phyloP scores from a whole-genome alignment of 2,888 invertebrate species.

The Cremastobaeus sp. region DNA sequence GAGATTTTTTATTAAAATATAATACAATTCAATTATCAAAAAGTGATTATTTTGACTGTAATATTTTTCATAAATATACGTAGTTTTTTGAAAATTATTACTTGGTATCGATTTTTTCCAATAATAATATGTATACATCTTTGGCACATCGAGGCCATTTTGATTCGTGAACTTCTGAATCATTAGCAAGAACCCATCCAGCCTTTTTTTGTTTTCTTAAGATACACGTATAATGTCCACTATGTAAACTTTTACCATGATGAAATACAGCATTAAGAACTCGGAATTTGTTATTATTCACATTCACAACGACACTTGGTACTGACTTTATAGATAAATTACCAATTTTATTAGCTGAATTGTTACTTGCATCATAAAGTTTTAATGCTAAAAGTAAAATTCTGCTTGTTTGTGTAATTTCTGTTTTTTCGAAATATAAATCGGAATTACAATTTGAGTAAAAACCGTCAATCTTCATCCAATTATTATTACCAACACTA shows the following conservation, averaged over 20 bases:
- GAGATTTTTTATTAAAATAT: no score
- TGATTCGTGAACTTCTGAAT: background rate
- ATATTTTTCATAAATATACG: no score
- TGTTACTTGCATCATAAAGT: slow-evolving; percentile 7
- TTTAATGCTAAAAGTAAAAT: slow-evolving; percentile 15
- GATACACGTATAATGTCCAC: slow-evolving; percentile 14
- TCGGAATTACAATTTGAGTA: background rate
- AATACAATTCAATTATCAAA: no score
- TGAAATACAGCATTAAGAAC: slow-evolving; percentile 22
- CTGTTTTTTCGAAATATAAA: background rate
- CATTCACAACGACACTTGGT: background rate
- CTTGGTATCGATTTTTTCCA: background rate
- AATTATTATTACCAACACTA: slow-evolving; percentile 10
- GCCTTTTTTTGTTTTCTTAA: slow-evolving; percentile 3
- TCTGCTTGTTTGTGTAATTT: background rate
- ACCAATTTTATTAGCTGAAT: background rate
- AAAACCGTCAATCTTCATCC: background rate
- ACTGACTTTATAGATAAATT: slow-evolving; percentile 10
- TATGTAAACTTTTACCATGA: slow-evolving; percentile 3
- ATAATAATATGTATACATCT: slow-evolving; percentile 8
- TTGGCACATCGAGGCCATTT: slow-evolving; percentile 3
- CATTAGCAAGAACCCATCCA: slow-evolving; percentile 8
- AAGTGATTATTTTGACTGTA: no score
- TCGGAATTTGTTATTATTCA: slow-evolving; percentile 18
- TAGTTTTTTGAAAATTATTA: no score